Evolutionary conservation across 1,140 invertebrate species (phyloP).

Genomic region (Ceratoteleas bidentatus): DNA sequence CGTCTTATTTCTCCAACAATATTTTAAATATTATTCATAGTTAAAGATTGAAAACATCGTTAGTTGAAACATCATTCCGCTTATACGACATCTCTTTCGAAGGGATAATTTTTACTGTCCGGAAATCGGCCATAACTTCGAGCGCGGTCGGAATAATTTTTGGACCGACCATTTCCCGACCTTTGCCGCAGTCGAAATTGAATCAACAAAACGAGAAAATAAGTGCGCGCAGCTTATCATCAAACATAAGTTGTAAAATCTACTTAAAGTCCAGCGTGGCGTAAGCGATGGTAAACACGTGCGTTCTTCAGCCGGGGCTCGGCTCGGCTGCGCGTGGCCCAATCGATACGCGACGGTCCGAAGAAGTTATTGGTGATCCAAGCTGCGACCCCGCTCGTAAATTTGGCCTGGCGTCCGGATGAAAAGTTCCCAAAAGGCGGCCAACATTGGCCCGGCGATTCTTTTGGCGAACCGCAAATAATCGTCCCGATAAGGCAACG

Average conservation of each 20-base stretch:
- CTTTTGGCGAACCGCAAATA: conserved; percentile 52
- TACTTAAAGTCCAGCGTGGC: conserved; percentile 20
- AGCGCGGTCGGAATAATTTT: too few species aligned
- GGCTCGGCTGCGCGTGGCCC: conserved; percentile 9
- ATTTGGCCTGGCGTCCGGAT: conserved; percentile 34
- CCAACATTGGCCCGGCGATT: conserved; percentile 29
- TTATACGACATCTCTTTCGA: too few species aligned
- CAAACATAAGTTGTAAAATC: conserved; percentile 20
- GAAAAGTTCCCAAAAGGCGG: conserved; percentile 38
- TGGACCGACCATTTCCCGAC: too few species aligned
- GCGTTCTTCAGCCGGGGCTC: conserved; percentile 4
- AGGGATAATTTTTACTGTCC: too few species aligned
- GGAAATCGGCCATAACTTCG: too few species aligned
- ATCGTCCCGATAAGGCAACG: conserved; percentile 58
- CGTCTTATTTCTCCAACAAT: too few species aligned
- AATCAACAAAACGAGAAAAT: conserved; percentile 3
- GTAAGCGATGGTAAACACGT: conserved; percentile 36
- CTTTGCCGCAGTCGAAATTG: too few species aligned
- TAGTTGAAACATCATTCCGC: too few species aligned
- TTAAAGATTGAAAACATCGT: too few species aligned
- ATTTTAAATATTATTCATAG: too few species aligned
- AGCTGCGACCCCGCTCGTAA: conserved; percentile 41
- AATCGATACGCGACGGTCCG: conserved; percentile 37
- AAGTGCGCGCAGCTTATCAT: conserved; percentile 1
- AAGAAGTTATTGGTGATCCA: conserved; percentile 51